phyloP scores from a whole-genome alignment of 2,888 invertebrate genomes.

The Drosophila kanekoi region DNA sequence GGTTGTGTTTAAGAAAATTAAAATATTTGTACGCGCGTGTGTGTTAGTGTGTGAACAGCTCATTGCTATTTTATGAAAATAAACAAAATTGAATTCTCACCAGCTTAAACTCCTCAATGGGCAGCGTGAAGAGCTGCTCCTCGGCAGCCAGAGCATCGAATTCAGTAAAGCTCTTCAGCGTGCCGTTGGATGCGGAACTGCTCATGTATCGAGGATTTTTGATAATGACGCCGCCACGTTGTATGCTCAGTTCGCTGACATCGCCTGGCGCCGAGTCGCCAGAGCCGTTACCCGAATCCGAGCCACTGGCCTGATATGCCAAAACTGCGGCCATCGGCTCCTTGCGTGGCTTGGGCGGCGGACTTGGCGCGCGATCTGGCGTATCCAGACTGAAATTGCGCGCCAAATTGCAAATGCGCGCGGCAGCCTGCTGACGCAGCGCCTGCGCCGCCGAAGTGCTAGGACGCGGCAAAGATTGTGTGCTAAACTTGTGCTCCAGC shows the following conservation, averaged over 20 bases:
- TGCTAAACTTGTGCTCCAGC: slow-evolving; percentile 86
- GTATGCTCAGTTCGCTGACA: slow-evolving; percentile 71
- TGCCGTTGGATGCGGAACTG: slow-evolving; percentile 88
- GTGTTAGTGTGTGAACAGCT: background rate
- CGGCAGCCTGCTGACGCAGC: slow-evolving; percentile 86
- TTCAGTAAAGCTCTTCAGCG: slow-evolving; percentile 88
- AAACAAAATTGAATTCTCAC: slow-evolving; percentile 51
- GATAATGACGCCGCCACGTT: slow-evolving; percentile 87
- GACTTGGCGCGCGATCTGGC: slow-evolving; percentile 86
- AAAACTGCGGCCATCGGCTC: slow-evolving; percentile 87
- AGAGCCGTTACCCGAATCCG: slow-evolving; percentile 95
- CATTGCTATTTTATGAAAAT: background rate
- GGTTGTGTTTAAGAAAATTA: background rate
- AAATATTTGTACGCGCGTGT: background rate
- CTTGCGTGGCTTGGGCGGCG: slow-evolving; percentile 88
- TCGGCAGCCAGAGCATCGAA: slow-evolving; percentile 89
- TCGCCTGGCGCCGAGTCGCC: slow-evolving; percentile 91
- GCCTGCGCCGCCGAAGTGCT: slow-evolving; percentile 83
- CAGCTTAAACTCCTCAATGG: slow-evolving; percentile 82
- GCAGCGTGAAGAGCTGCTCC: slow-evolving; percentile 87
- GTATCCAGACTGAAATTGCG: slow-evolving; percentile 85
- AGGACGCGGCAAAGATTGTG: slow-evolving; percentile 87
- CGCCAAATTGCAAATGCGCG: slow-evolving; percentile 79
- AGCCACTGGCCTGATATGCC: slow-evolving; percentile 92
- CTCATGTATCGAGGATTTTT: slow-evolving; percentile 89